Conservation (phyloP, 2,797 vertebrate genomes). For the Sandelia bainsii region DNA sequence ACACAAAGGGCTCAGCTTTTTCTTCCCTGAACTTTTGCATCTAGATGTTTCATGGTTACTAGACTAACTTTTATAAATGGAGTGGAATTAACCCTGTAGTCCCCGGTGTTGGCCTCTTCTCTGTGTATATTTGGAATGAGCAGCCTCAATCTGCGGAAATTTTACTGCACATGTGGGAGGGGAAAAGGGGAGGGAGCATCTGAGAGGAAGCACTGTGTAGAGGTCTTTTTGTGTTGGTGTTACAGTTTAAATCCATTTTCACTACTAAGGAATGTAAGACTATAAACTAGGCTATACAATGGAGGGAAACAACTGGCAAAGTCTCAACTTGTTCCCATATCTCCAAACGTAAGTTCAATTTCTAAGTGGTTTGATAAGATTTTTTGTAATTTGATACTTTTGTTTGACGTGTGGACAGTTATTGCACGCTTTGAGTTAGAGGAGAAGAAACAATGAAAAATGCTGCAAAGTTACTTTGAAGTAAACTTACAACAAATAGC, state of each 20-base stretch:
- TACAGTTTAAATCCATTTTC: slow-evolving; percentile 19
- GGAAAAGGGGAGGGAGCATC: slow-evolving; percentile 31
- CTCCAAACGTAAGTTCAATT: slow-evolving; percentile 69
- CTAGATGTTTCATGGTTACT: not conserved
- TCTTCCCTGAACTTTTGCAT: not conserved
- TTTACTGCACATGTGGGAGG: slow-evolving; percentile 66
- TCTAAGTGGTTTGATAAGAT: slow-evolving; percentile 1
- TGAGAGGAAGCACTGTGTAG: slow-evolving; percentile 52
- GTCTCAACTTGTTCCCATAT: slow-evolving; percentile 68
- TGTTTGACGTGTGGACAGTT: slow-evolving; percentile 42
- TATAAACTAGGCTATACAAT: slow-evolving; percentile 36
- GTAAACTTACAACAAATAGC: not conserved
- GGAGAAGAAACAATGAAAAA: slow-evolving; percentile 18
- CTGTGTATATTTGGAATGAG: slow-evolving; percentile 23
- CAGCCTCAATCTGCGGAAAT: slow-evolving; percentile 39
- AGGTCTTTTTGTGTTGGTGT: slow-evolving; percentile 57
- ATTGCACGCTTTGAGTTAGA: slow-evolving; percentile 9
- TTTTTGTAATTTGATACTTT: slow-evolving; percentile 45
- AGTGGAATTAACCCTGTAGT: slow-evolving; percentile 4
- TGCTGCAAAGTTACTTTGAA: not conserved
- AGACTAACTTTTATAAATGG: not conserved
- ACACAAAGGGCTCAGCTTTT: not conserved
- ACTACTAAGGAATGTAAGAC: not conserved
- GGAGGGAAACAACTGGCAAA: slow-evolving; percentile 57
- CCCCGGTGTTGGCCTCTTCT: not conserved